Percentiles rank a stretch among this genome's conserved stretches.
Evolutionary conservation across 2,113 vertebrate genomes (phyloP).

Genomic region (Dascyllus trimaculatus): DNA sequence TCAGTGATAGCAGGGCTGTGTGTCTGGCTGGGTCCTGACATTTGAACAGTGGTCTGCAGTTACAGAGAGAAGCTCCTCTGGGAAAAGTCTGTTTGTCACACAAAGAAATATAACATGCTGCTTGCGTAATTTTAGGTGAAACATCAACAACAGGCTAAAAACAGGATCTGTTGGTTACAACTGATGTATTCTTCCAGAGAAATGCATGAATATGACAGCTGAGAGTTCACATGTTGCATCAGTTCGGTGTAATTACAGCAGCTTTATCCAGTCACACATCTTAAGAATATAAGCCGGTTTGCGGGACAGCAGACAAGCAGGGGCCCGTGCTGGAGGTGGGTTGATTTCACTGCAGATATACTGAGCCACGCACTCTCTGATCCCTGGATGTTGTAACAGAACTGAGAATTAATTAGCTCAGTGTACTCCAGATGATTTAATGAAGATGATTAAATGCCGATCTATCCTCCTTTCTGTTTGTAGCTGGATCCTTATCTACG

Average conservation of each 20-base stretch:
- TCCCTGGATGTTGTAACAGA: conserved; percentile 27
- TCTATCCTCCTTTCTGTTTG: not conserved
- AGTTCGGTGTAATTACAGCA: conserved; percentile 15
- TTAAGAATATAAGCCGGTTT: conserved; percentile 7
- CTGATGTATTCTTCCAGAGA: not conserved
- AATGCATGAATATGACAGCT: not conserved
- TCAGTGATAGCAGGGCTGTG: not conserved
- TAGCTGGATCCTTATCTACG: conserved; percentile 14
- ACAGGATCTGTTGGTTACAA: not conserved
- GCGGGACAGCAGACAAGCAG: conserved; percentile 10
- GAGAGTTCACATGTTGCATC: conserved; percentile 9
- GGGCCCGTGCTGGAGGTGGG: not conserved
- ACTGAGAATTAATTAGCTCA: conserved; percentile 23
- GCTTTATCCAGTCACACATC: conserved; percentile 15
- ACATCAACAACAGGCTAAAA: not conserved
- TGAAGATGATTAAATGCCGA: conserved; percentile 6
- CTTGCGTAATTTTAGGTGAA: not conserved
- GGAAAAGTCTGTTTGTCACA: not conserved
- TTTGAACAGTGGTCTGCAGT: conserved; percentile 11
- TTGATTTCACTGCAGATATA: conserved; percentile 8
- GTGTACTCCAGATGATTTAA: not conserved
- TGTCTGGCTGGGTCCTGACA: not conserved
- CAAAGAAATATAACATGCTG: not conserved
- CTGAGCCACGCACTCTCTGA: conserved; percentile 2
- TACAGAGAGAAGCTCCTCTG: not conserved